Percentiles rank a stretch among this genome's conserved stretches.
phyloP scores from a whole-genome alignment of 1,140 invertebrate species.

The Portunus trituberculatus region DNA sequence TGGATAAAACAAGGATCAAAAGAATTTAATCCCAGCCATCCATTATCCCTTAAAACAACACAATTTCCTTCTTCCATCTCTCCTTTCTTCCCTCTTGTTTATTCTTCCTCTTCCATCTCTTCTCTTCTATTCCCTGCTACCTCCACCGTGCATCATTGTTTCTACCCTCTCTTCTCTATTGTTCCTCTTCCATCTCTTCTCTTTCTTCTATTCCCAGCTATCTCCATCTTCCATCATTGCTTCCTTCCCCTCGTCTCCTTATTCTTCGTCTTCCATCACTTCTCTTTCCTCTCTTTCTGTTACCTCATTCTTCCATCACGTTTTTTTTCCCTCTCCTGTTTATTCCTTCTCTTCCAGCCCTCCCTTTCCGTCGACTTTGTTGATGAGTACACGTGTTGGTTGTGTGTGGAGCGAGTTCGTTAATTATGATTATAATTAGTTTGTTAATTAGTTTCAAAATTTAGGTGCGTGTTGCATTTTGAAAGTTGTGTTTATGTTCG shows the following conservation, averaged over 20 bases:
- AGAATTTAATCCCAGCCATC: neutral
- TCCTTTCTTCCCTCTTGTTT: too few relatives aligned
- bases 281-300: too few relatives aligned
- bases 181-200: too few relatives aligned
- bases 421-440: conserved; percentile 16
- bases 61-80: neutral
- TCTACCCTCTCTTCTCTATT: too few relatives aligned
- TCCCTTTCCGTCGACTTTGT: neutral
- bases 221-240: too few relatives aligned
- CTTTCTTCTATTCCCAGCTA: too few relatives aligned
- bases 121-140: neutral
- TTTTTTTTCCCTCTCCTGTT: neutral
- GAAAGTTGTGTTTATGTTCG: neutral
- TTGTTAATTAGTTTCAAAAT: conserved; percentile 14
- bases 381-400: neutral
- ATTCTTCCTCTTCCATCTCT: neutral
- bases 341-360: neutral
- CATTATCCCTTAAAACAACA: conserved; percentile 1
- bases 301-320: too few relatives aligned
- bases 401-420: neutral
- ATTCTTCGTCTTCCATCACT: too few relatives aligned
- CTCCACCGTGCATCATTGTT: too few relatives aligned
- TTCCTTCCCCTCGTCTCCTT: too few relatives aligned
- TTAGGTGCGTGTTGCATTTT: too few relatives aligned
- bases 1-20: too few relatives aligned